Conservation (phyloP, 2,113 vertebrate genomes). For the Leuciscus idus region DNA sequence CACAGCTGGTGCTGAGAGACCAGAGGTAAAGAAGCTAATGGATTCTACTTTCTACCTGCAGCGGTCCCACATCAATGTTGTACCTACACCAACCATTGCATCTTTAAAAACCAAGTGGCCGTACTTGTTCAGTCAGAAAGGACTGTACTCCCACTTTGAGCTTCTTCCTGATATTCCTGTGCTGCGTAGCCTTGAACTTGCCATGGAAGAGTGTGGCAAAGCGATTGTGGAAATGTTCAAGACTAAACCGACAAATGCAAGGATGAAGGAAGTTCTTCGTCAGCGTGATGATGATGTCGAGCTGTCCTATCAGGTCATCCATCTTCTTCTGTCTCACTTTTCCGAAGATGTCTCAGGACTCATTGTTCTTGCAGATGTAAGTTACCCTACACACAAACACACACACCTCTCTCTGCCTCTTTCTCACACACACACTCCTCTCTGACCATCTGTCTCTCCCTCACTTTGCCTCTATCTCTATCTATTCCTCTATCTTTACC, state of each 20-base stretch:
- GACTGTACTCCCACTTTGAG: slow-evolving; percentile 40
- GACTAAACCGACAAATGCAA: not conserved
- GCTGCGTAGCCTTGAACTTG: slow-evolving; percentile 14
- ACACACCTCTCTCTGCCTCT: too few relatives aligned
- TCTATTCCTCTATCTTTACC: too few relatives aligned
- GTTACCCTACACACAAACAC: not conserved
- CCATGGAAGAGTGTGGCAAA: slow-evolving; percentile 8
- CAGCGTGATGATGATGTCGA: not conserved
- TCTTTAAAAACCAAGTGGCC: slow-evolving; percentile 41
- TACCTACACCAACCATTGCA: slow-evolving; percentile 23
- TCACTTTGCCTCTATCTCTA: too few relatives aligned
- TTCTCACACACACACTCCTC: too few relatives aligned
- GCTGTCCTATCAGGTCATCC: not conserved
- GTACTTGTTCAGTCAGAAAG: slow-evolving; percentile 45
- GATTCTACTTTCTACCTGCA: slow-evolving; percentile 9
- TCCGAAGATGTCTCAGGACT: not conserved
- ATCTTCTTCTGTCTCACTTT: slow-evolving; percentile 39
- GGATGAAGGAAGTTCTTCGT: not conserved
- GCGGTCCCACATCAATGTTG: not conserved
- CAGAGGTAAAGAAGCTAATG: slow-evolving; percentile 17
- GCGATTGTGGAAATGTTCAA: not conserved
- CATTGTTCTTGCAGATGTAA: slow-evolving; percentile 33
- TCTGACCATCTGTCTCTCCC: too few relatives aligned
- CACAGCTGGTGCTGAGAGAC: not conserved
- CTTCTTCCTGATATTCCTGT: slow-evolving; percentile 42